Evolutionary conservation across 2,113 vertebrate species (phyloP).

Genomic region (Chloebia gouldiae): DNA sequence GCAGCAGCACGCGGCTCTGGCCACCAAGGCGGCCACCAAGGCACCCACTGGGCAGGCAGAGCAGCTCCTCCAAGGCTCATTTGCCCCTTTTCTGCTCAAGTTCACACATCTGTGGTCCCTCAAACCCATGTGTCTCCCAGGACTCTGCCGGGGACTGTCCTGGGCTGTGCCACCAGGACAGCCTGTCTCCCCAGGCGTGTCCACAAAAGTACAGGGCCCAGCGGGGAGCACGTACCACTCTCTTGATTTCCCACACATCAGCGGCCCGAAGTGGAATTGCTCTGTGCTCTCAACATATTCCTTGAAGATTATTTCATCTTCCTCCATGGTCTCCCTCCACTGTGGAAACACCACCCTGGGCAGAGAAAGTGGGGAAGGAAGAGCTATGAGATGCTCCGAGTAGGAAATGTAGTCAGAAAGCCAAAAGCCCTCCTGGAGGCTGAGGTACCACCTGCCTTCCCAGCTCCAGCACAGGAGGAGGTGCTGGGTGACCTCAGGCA

Average conservation of each 20-base stretch:
- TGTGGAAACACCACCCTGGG: conserved; percentile 81
- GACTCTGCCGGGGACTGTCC: neutral
- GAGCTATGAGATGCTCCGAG: neutral
- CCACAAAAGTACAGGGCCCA: neutral
- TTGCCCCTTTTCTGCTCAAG: neutral
- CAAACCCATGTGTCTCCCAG: neutral
- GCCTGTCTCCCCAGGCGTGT: rapidly evolving
- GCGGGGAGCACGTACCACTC: conserved; percentile 76
- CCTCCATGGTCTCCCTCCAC: conserved; percentile 60
- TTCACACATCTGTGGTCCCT: neutral
- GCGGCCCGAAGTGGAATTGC: conserved; percentile 86
- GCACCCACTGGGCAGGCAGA: neutral
- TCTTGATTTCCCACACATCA: conserved; percentile 89
- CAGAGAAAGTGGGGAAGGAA: neutral
- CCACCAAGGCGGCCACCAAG: neutral
- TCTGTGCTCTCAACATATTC: conserved; percentile 74
- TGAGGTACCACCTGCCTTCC: neutral
- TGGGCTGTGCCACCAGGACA: neutral
- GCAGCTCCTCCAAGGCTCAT: neutral
- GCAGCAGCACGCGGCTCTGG: neutral
- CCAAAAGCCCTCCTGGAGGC: neutral
- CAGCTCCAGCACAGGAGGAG: neutral
- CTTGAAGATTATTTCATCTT: conserved; percentile 75
- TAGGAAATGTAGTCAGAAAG: neutral
- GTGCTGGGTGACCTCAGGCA: neutral